These are phyloP conservation scores for Myopa tessellatipennis DNA, from an alignment of 2,888 invertebrate genomes.

Conservation along the genomic window DNA sequence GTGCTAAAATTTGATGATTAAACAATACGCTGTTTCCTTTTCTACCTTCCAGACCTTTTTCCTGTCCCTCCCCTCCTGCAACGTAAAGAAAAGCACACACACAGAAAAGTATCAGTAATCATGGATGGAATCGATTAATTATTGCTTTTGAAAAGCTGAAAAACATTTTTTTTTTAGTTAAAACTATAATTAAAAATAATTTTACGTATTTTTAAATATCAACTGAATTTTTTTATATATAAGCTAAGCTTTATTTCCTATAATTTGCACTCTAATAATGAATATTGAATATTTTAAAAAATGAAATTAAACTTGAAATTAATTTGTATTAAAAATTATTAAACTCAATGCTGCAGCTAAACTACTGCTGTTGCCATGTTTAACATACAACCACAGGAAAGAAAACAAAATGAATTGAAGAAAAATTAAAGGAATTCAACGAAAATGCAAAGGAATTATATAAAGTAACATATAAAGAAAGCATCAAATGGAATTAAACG, in stretches of 20 bases:
- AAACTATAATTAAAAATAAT: too few relatives aligned
- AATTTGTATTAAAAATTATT: constrained; percentile 16
- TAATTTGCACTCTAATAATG: background rate
- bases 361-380: constrained; percentile 26
- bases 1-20: too few relatives aligned
- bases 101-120: background rate
- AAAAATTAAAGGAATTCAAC: constrained; percentile 10
- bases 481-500: background rate
- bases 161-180: too few relatives aligned
- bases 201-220: too few relatives aligned
- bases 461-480: background rate
- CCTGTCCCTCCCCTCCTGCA: too few relatives aligned
- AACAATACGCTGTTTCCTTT: too few relatives aligned
- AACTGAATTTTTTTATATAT: background rate
- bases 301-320: background rate
- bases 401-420: background rate
- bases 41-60: too few relatives aligned
- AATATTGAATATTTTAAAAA: background rate
- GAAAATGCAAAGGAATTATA: constrained; percentile 2
- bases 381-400: constrained; percentile 3
- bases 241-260: background rate
- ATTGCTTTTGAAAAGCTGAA: too few relatives aligned
- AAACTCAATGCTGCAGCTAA: background rate
- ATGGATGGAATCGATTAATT: too few relatives aligned
- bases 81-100: background rate